phyloP scores from a whole-genome alignment of 2,113 vertebrate species.

The Arizona elegans region DNA sequence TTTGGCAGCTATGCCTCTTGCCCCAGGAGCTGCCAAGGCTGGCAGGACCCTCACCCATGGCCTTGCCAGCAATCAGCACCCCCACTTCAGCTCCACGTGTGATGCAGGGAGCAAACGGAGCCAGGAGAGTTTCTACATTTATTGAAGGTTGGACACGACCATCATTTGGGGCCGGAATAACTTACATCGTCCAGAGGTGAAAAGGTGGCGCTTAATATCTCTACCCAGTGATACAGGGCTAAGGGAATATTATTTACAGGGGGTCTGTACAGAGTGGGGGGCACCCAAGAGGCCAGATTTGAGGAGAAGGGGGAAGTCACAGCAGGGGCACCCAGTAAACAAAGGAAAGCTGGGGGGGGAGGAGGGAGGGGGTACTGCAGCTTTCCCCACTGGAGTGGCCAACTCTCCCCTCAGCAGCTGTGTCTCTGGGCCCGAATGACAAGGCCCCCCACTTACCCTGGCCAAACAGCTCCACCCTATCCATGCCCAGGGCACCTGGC shows the following conservation, averaged over 20 bases:
- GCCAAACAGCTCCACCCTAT: not conserved
- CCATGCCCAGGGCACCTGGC: not conserved
- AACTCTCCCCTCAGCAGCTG: not conserved
- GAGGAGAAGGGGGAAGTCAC: not conserved
- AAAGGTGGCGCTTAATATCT: slow-evolving; percentile 6
- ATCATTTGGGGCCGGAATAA: slow-evolving; percentile 53
- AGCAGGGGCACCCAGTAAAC: not conserved
- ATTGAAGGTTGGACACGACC: slow-evolving; percentile 52
- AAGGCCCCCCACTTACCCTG: not conserved
- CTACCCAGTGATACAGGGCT: slow-evolving; percentile 14
- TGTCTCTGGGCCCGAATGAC: not conserved
- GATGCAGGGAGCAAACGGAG: slow-evolving; percentile 15
- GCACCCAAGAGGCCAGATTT: not conserved
- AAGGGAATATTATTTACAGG: slow-evolving; percentile 58
- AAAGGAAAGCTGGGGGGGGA: not conserved
- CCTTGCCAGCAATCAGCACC: not conserved
- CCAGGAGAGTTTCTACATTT: slow-evolving; percentile 50
- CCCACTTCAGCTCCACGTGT: not conserved
- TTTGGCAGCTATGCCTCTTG: not conserved
- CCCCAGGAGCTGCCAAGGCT: not conserved
- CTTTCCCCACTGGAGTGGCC: not conserved
- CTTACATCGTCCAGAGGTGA: slow-evolving; percentile 55
- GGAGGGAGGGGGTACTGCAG: not conserved
- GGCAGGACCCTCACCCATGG: not conserved
- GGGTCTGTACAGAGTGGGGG: slow-evolving; percentile 57